These are phyloP conservation scores for Andricus grossulariae DNA, from an alignment of 1,140 invertebrate species.

Conservation along the genomic window DNA sequence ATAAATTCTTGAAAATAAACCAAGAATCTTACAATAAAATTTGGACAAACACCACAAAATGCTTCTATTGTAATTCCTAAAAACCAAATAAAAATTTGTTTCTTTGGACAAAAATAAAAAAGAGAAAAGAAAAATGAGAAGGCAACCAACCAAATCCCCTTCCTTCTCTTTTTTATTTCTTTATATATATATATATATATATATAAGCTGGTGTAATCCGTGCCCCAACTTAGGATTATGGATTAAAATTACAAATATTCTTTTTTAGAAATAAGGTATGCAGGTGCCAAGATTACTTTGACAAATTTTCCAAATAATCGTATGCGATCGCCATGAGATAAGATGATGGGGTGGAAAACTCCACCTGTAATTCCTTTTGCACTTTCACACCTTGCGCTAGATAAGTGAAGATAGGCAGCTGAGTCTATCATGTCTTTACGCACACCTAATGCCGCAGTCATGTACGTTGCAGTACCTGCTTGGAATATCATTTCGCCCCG, in stretches of 20 bases:
- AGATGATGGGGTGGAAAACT: neutral
- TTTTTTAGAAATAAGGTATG: neutral
- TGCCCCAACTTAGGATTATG: neutral
- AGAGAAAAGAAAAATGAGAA: too few species aligned
- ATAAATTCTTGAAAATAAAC: too few species aligned
- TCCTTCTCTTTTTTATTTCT: too few species aligned
- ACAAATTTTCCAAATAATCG: slow-evolving; percentile 10
- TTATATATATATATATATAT: too few species aligned
- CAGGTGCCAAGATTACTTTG: neutral
- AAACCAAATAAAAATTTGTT: too few species aligned
- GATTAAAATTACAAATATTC: neutral
- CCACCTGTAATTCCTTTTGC: slow-evolving; percentile 12
- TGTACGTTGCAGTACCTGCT: slow-evolving; percentile 56
- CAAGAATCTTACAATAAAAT: too few species aligned
- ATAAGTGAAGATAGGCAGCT: slow-evolving; percentile 12
- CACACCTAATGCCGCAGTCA: slow-evolving; percentile 46
- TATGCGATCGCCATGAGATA: neutral
- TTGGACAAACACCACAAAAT: too few species aligned
- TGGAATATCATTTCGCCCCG: slow-evolving; percentile 63
- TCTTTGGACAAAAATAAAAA: too few species aligned
- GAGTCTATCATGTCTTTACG: slow-evolving; percentile 33
- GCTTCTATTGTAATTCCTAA: too few species aligned
- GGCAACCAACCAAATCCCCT: too few species aligned
- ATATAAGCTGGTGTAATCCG: neutral
- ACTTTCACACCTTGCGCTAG: slow-evolving; percentile 11